Evolutionary conservation across 2,888 invertebrate genomes (phyloP), one percentile per base, ranked within the genome.

Genomic region (Aspidapion aeneum): DNA sequence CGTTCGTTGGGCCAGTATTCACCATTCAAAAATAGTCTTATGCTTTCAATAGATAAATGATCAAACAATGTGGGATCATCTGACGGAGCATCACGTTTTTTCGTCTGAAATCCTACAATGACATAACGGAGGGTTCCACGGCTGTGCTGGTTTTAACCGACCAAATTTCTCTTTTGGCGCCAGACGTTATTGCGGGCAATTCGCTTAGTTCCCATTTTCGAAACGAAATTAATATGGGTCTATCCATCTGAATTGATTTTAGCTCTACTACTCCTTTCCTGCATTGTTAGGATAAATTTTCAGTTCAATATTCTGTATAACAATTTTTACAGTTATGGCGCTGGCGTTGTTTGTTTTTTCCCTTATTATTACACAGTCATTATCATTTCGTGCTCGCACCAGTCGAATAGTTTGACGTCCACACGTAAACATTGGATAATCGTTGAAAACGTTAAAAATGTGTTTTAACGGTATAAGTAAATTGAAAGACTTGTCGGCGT

Each of bases 131-230:
- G 65, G 61, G 21, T 57, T 67, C 64, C 16, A 68, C 54, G 18
- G 54, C 19, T 16, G 61, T 18, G 17, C 61, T 60, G 0, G 66
- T 67, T 55, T 67, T 67, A 18, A 66, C 63, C 2, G 63, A 21
- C 65, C 66, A 67, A 35, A 64, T 62, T 62, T 67, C 66, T 57
- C 58, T 54, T 50, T 17, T 57, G 9, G 63, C 20, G 7, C 57
- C 58, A n/a, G 19, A 7, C 19, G 62, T 64, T 12, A 67, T 22
- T 0, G 62, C 1, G 0, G 69, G 69, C 1, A 65, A 55, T 64
- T 68, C 69, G 58, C 63, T 57, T 22, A 69, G 19, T 57, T 69
- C 64, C 66, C 66, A 69, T 56, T 65, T 61, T 62, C 67, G 56
- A 56, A 63, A 67, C 12, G 65, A 63, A 19, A 67, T 64, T 52